Conservation (phyloP, 2,888 invertebrate species). For the Dinocampus coccinellae region DNA sequence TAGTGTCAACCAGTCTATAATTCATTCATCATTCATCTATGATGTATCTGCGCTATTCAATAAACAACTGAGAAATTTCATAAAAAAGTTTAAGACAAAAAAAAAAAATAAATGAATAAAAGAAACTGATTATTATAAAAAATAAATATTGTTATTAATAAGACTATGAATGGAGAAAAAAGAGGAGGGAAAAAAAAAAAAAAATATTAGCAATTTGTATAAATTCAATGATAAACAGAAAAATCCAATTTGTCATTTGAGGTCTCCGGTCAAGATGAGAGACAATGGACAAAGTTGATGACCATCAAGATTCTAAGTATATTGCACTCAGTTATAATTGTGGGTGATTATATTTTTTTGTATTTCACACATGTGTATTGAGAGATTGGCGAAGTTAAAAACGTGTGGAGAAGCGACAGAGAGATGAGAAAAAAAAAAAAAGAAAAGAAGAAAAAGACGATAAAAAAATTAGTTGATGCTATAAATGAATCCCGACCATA, state of each 20-base stretch:
- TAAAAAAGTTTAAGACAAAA: too few relatives aligned
- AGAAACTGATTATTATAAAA: too few relatives aligned
- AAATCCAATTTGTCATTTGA: neutral
- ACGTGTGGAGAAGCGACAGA: neutral
- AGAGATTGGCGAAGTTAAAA: neutral
- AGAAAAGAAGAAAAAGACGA: too few relatives aligned
- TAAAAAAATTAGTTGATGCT: constrained; percentile 7
- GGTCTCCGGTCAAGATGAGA: neutral
- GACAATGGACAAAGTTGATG: neutral
- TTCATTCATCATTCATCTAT: neutral
- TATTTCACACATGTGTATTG: neutral
- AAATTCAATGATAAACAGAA: too few relatives aligned
- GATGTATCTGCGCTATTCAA: neutral
- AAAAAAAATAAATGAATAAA: too few relatives aligned
- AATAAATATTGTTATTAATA: too few relatives aligned
- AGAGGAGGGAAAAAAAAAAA: too few relatives aligned
- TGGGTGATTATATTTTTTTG: neutral
- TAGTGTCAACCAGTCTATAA: neutral
- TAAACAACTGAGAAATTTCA: too few relatives aligned
- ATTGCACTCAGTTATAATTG: neutral
- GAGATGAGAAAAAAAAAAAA: neutral
- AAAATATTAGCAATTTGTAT: too few relatives aligned
- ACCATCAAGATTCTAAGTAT: neutral
- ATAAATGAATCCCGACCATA: constrained; percentile 20
- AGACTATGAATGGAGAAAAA: too few relatives aligned